phyloP scores from a whole-genome alignment of 2,797 vertebrate genomes.

The Remorina albescens region DNA sequence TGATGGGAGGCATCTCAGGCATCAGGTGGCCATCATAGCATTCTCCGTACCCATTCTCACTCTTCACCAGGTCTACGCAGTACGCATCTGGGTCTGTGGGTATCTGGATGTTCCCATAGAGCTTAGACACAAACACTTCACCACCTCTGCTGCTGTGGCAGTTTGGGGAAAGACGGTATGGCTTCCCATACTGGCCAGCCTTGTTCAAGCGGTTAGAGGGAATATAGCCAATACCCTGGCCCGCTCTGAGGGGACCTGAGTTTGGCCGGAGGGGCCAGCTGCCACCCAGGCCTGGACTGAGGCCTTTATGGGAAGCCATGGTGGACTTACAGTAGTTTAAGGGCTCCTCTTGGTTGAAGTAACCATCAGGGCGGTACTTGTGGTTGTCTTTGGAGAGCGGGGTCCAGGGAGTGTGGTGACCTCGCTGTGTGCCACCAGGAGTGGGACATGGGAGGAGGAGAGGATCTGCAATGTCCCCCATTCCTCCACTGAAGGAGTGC shows the following conservation, averaged over 20 bases:
- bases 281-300: constrained; percentile 69
- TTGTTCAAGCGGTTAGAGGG: constrained; percentile 79
- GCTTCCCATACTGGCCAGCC: constrained; percentile 82
- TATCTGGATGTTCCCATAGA: constrained; percentile 80
- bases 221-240: constrained; percentile 74
- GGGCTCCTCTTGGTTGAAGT: constrained; percentile 82
- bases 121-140: constrained; percentile 81
- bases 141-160: constrained; percentile 82
- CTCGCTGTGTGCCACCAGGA: constrained; percentile 73
- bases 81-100: constrained; percentile 80
- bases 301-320: constrained; percentile 80
- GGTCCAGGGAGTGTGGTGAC: constrained; percentile 85
- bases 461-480: constrained; percentile 82
- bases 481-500: constrained; percentile 70
- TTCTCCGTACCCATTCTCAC: constrained; percentile 80
- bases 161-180: constrained; percentile 81
- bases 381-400: constrained; percentile 84
- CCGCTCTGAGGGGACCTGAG: constrained; percentile 66
- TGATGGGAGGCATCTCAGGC: constrained; percentile 87
- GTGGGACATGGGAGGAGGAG: constrained; percentile 81
- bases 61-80: constrained; percentile 83
- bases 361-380: constrained; percentile 82
- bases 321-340: constrained; percentile 85
- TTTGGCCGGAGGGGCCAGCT: constrained; percentile 80
- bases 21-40: constrained; percentile 82